Evolutionary conservation across 2,888 invertebrate species (phyloP).

Genomic region (Scaptodrosophila latifasciaeformis): DNA sequence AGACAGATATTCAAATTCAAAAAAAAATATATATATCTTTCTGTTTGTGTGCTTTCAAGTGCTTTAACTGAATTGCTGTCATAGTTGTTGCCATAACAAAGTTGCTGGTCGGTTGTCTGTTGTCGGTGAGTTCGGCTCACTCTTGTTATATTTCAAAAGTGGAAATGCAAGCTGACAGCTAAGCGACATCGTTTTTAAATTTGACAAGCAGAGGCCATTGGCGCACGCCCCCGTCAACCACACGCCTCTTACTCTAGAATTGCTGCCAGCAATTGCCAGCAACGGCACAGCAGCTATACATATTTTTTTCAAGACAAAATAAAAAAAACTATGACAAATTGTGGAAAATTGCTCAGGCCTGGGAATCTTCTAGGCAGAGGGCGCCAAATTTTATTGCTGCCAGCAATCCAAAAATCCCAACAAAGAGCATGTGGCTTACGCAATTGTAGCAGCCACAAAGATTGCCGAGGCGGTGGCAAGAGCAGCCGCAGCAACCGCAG

Average conservation of each 20-base stretch:
- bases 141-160: slow-evolving; percentile 13
- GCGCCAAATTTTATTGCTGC: slow-evolving; percentile 22
- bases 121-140: not conserved
- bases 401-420: slow-evolving; percentile 1
- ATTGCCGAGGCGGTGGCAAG: slow-evolving; percentile 14
- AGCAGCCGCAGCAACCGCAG: not conserved
- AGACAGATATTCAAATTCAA: slow-evolving; percentile 25
- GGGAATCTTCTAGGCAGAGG: slow-evolving; percentile 25
- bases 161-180: slow-evolving; percentile 66
- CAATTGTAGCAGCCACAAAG: slow-evolving; percentile 29
- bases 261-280: too few species aligned
- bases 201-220: slow-evolving; percentile 54
- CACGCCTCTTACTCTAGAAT: too few species aligned
- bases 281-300: slow-evolving; percentile 62
- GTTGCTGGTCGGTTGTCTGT: too few species aligned
- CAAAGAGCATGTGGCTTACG: slow-evolving; percentile 17
- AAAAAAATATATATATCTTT: not conserved
- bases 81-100: slow-evolving; percentile 22
- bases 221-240: slow-evolving; percentile 30
- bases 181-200: slow-evolving; percentile 66
- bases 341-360: slow-evolving; percentile 57
- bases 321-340: slow-evolving; percentile 48
- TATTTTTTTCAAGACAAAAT: too few species aligned
- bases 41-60: slow-evolving; percentile 44
- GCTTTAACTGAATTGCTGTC: slow-evolving; percentile 33